Evolutionary conservation across 2,113 vertebrate species (phyloP).

Genomic region (Heteronetta atricapilla): DNA sequence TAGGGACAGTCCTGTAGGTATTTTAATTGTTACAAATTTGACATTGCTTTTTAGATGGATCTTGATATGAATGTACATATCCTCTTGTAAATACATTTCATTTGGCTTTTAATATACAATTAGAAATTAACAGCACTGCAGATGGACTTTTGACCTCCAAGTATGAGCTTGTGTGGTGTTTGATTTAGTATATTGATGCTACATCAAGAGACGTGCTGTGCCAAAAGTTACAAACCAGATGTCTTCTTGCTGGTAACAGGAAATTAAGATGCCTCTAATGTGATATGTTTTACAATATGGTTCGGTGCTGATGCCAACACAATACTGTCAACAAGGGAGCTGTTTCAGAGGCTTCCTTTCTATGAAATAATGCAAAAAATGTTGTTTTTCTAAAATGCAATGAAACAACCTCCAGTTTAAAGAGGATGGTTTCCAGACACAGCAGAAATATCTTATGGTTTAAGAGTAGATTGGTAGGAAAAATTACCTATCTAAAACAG

Average conservation of each 20-base stretch:
- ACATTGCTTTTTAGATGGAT: neutral
- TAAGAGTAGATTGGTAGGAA: neutral
- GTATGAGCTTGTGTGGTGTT: neutral
- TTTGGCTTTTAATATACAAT: neutral
- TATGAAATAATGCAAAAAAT: neutral
- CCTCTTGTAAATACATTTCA: neutral
- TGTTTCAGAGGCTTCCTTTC: neutral
- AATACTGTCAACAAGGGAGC: neutral
- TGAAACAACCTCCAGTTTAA: neutral
- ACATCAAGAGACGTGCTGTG: neutral
- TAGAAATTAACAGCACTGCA: slow-evolving; percentile 14
- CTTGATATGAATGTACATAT: neutral
- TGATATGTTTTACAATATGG: neutral
- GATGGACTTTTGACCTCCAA: slow-evolving; percentile 6
- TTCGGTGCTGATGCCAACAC: neutral
- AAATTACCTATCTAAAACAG: neutral
- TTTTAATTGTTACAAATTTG: neutral
- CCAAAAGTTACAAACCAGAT: slow-evolving; percentile 44
- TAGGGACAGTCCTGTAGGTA: neutral
- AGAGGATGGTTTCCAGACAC: neutral
- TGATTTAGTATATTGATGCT: neutral
- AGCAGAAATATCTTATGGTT: neutral
- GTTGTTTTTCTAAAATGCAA: neutral
- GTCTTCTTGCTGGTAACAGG: neutral
- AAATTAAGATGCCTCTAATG: neutral